Evolutionary conservation across 2,113 vertebrate species (phyloP), one percentile per base, ranked within the genome.

Genomic region (Penelope pileata): DNA sequence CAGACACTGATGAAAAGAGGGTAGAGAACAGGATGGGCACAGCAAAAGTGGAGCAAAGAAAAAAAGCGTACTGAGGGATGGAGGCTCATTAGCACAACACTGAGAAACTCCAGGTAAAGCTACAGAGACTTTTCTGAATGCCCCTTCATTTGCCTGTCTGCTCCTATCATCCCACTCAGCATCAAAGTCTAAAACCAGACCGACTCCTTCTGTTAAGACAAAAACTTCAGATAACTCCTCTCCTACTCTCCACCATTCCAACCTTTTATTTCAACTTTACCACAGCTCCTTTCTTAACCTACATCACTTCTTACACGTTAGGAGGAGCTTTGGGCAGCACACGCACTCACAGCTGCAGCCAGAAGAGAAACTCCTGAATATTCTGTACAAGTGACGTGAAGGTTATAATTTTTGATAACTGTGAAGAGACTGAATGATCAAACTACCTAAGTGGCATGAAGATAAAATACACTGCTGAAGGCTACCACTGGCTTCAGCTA

Each of bases 301-400:
- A 51, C 16, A 69, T 15, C 17, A 70, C 4, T 59, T 51, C 22
- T 18, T 6, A 30, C 0, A 0, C 2, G 7, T 7, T 24, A 5
- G 12, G 30, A 24, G 17, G 15, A 91, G 34, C 40, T 40, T 26
- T 42, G 50, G 51, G 7, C 9, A 81, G 62, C 50, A 76, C 32
- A 70, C 14, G 11, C 12, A 29, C 3, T 6, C 56, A 30, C 7
- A 66, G 21, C 34, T 77, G 21, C 24, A 81, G 27, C 34, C 63
- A 63, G n/a, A 81, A 17, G 22, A 68, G 27, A 66, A 90, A 84
- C 42, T 7, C 12, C 18, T n/a, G 11, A 58, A 6, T 38, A 36
- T 27, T 48, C 45, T 30, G 2, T 6, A 38, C 43, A 12, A 29
- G 10, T 36, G 67, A 82, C 16, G 58, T 67, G 14, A 72, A 18